Evolutionary conservation across 1,140 invertebrate species (phyloP).

Genomic region (Magallana angulata): DNA sequence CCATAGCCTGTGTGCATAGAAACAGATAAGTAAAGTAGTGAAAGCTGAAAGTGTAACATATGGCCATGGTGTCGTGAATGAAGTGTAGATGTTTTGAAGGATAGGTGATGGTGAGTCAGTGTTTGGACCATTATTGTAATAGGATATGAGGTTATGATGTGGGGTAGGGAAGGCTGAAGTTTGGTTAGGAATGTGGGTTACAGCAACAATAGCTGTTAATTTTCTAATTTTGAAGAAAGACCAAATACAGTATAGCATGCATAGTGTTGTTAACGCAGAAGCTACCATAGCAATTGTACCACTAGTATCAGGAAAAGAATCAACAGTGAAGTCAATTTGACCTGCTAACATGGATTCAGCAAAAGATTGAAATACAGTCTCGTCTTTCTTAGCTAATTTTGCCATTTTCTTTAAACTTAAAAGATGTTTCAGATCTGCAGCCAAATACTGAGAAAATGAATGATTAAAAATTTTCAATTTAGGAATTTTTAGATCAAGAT

Average conservation of each 20-base stretch:
- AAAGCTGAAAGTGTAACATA: constrained; percentile 32
- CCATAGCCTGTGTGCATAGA: constrained; percentile 35
- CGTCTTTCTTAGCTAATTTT: too few relatives aligned
- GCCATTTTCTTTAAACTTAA: not conserved
- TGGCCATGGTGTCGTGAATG: constrained; percentile 31
- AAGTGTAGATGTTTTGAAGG: constrained; percentile 25
- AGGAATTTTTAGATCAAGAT: constrained; percentile 20
- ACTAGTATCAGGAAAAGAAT: not conserved
- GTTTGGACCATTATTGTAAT: not conserved
- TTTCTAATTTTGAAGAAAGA: constrained; percentile 22
- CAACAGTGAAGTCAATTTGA: constrained; percentile 29
- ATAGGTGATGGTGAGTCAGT: constrained; percentile 1
- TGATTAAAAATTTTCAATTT: too few relatives aligned
- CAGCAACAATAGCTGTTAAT: too few relatives aligned
- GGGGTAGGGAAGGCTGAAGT: not conserved
- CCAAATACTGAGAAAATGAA: constrained; percentile 34
- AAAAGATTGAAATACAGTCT: too few relatives aligned
- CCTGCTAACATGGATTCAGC: constrained; percentile 11
- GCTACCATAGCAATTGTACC: not conserved
- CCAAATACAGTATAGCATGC: constrained; percentile 31
- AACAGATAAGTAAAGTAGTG: constrained; percentile 20
- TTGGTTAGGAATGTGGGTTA: too few relatives aligned
- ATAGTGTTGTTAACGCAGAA: not conserved
- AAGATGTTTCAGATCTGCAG: constrained; percentile 42
- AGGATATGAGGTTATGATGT: not conserved